Conservation (phyloP, 2,797 vertebrate species). For the Danio albolineatus region DNA sequence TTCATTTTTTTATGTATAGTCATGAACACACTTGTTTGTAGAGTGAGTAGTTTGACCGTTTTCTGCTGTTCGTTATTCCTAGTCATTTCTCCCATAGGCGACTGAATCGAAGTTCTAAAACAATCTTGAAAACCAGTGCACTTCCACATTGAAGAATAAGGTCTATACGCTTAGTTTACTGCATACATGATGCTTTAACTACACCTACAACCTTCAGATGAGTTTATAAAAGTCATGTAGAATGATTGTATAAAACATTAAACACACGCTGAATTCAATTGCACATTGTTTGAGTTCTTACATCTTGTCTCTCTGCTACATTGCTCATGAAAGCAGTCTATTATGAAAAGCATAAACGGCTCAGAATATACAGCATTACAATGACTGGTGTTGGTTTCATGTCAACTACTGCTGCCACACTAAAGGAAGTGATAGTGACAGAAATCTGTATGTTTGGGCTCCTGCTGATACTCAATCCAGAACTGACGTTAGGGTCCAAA, state of each 20-base stretch:
- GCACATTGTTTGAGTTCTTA: background rate
- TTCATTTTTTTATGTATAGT: no score
- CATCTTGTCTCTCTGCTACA: background rate
- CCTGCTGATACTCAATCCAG: background rate
- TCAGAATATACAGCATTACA: constrained; percentile 13
- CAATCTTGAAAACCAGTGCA: no score
- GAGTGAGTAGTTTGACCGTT: no score
- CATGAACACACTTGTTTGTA: no score
- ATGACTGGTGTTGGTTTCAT: constrained; percentile 14
- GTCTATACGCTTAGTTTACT: constrained; percentile 45
- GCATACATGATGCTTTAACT: constrained; percentile 23
- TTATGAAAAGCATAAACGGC: background rate
- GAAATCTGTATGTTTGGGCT: background rate
- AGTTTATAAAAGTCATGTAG: constrained; percentile 36
- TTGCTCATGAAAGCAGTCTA: constrained; percentile 10
- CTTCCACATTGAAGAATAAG: no score
- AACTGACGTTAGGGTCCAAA: background rate
- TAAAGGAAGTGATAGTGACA: constrained; percentile 26
- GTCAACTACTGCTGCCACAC: constrained; percentile 10
- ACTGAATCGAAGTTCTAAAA: no score
- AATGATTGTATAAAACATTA: constrained; percentile 26
- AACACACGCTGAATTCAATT: background rate
- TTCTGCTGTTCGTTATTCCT: no score
- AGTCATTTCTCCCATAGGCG: no score
- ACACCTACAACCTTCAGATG: constrained; percentile 14